Conservation (phyloP, 1,140 invertebrate genomes). For the Drosophila lowei region DNA sequence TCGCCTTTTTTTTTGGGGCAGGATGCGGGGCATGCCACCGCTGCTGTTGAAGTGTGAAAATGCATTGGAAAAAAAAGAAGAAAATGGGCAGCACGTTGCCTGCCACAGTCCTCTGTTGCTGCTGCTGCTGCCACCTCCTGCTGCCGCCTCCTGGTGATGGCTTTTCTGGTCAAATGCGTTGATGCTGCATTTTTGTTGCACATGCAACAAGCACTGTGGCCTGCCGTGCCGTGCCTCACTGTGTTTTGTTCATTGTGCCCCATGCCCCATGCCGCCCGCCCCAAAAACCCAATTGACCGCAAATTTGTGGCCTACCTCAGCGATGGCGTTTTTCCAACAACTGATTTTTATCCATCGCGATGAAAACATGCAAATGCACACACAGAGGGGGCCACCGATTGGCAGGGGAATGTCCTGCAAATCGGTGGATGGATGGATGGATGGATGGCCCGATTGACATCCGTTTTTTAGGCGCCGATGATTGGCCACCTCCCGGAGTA, state of each 20-base stretch:
- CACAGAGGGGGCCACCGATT: background rate
- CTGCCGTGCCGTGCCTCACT: constrained; percentile 3
- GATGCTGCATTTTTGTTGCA: constrained; percentile 79
- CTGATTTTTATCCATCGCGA: constrained; percentile 67
- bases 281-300: constrained; percentile 72
- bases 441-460: no score
- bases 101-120: no score
- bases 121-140: no score
- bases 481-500: no score
- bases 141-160: constrained; percentile 22
- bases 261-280: no score
- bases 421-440: no score
- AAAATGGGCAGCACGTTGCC: constrained; percentile 32
- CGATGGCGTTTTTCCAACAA: constrained; percentile 71
- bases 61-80: constrained; percentile 58
- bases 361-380: constrained; percentile 12
- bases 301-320: constrained; percentile 68
- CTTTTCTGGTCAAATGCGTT: constrained; percentile 56
- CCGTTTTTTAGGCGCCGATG: no score
- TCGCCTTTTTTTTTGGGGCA: constrained; percentile 18
- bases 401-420: no score
- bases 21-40: no score
- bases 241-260: constrained; percentile 6
- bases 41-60: constrained; percentile 73
- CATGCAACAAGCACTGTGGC: constrained; percentile 49